phyloP scores from a whole-genome alignment of 2,888 invertebrate genomes.

The Cephus pygmeus region DNA sequence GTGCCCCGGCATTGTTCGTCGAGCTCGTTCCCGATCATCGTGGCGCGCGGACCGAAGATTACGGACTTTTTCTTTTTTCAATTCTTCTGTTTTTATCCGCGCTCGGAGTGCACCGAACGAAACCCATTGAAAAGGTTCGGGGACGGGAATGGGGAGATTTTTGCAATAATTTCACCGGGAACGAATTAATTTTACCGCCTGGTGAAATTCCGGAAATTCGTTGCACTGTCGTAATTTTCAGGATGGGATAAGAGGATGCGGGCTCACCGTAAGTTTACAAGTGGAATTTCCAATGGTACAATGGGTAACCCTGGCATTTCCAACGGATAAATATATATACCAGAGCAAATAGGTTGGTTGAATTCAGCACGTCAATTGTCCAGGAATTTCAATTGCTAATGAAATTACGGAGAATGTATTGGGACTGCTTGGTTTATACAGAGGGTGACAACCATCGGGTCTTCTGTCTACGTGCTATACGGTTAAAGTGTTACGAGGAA shows the following conservation, averaged over 20 bases:
- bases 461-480: neutral
- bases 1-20: constrained; percentile 53
- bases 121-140: neutral
- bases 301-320: neutral
- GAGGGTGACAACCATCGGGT: neutral
- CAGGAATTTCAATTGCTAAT: constrained; percentile 42
- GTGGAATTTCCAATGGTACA: neutral
- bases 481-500: neutral
- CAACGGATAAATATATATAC: neutral
- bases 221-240: constrained; percentile 19
- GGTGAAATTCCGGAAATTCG: constrained; percentile 20
- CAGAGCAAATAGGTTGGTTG: neutral
- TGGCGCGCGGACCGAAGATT: neutral
- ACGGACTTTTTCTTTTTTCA: neutral
- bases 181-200: neutral
- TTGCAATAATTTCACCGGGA: neutral
- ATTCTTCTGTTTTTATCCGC: neutral
- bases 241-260: neutral
- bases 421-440: constrained; percentile 16
- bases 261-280: neutral
- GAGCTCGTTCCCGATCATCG: constrained; percentile 43
- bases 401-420: constrained; percentile 41
- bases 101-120: no score
- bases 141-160: neutral
- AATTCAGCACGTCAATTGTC: neutral